Conservation (phyloP, 2,113 vertebrate species). For the Ameiurus melas region DNA sequence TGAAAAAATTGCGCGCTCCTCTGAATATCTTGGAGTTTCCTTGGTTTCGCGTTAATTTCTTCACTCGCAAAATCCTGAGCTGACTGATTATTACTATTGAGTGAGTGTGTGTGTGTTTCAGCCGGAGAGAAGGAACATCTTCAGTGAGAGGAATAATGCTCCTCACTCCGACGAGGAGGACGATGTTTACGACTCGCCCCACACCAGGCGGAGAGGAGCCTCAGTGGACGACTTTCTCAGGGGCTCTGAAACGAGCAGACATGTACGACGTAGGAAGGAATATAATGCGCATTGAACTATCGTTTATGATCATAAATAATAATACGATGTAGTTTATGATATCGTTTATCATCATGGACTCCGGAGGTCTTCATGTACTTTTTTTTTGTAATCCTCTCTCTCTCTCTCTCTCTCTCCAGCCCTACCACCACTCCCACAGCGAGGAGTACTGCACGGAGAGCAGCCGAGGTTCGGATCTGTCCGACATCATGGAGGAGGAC, state of each 20-base stretch:
- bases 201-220: conserved; percentile 79
- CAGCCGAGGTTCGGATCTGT: conserved; percentile 94
- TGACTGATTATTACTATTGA: background rate
- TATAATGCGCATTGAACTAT: no score
- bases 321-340: background rate
- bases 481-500: conserved; percentile 98
- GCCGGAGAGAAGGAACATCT: conserved; percentile 89
- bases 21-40: no score
- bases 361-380: background rate
- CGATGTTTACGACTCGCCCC: conserved; percentile 84
- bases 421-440: conserved; percentile 87
- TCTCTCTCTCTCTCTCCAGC: conserved; percentile 10
- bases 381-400: background rate
- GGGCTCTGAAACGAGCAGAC: conserved; percentile 91
- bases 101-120: conserved; percentile 55
- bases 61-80: no score
- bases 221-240: conserved; percentile 95
- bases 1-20: no score
- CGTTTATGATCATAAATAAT: no score
- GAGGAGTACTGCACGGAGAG: conserved; percentile 96
- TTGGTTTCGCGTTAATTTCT: no score
- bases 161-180: conserved; percentile 87
- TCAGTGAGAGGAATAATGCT: conserved; percentile 77
- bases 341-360: background rate
- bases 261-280: conserved; percentile 68